A percentile compares a stretch with the other conserved stretches of the same genome.
Conservation (phyloP, 2,888 invertebrate genomes). For the Antitype chi region DNA sequence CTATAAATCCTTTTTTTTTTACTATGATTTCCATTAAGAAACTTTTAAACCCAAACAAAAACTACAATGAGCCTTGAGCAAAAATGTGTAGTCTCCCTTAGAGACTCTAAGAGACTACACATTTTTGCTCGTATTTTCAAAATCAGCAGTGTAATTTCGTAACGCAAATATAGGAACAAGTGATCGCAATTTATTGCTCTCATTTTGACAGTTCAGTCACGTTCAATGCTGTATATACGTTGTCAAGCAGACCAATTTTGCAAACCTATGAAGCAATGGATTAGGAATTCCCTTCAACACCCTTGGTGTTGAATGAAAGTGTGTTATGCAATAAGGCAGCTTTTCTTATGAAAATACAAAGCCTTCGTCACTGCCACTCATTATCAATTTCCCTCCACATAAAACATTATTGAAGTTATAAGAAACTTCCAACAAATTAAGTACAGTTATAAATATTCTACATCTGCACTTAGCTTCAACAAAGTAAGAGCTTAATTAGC, state of each 20-base stretch:
- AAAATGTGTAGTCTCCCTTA: no score
- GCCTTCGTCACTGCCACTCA: not conserved
- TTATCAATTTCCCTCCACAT: not conserved
- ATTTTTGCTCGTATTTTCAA: not conserved
- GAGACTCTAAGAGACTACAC: no score
- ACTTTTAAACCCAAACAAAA: not conserved
- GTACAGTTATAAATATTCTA: not conserved
- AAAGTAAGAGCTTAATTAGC: slow-evolving; percentile 30
- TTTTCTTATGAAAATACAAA: not conserved
- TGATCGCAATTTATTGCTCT: no score
- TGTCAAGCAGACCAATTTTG: no score
- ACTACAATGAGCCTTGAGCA: not conserved
- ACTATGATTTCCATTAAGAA: no score
- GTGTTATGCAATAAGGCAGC: not conserved
- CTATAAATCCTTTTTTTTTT: not conserved
- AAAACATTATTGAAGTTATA: not conserved
- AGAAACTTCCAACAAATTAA: not conserved
- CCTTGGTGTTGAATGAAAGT: no score
- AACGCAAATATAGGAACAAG: no score
- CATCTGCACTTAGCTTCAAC: slow-evolving; percentile 1
- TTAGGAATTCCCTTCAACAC: no score
- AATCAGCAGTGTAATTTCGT: no score
- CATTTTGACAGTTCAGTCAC: no score
- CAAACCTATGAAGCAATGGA: no score
- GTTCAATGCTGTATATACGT: no score